Base-by-base conservation (phyloP, 2,113 vertebrate genomes). In the Plecturocebus donacophilus region DNA sequence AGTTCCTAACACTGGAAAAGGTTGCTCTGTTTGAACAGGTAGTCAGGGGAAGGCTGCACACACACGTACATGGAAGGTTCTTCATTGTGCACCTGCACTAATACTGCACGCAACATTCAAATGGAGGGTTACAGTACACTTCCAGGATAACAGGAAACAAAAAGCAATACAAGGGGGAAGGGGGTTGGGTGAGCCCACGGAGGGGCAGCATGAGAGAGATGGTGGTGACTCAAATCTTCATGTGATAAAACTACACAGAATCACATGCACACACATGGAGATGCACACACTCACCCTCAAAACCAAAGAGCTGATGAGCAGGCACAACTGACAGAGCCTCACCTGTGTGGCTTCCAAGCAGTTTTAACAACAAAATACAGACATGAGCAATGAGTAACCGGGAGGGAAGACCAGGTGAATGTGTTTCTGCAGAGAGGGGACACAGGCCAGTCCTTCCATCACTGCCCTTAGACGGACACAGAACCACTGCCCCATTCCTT, bases 341-440 rank as follows among this genome's bases (percentile, higher is more conserved):
- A 19, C 13, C n/a, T 11, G 25, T 4, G 10, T 27, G 35, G 45
- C 42, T 87, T 76, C 76, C 32, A 91, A 49, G 20, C 47, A 68
- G 8, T 76, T 76, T 25, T 81, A 95, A 40, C 58, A 45, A 94
- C 27, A 56, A 54, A 95, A 0, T 19, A 0, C 30, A 58, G 20
- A 14, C 0, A 1, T 0, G 1, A 66, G 11, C 3, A 40, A 20
- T 0, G 17, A 42, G 12, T 20, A 10, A 10, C 6, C 9, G 64
- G 38, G 6, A 16, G 19, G 20, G 52, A 61, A 38, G 42, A 52
- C 6, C n/a, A 61, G 52, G 38, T 19, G 17, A 27, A 25, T 27
- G 20, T 35, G 52, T 32, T 70, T 35, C 49, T 21, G 25, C 83
- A 75, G 19, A 17, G 30, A 21, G 27, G 5, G 13, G 17, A 30